Evolutionary conservation across 2,888 invertebrate genomes (phyloP), one percentile per base, ranked within the genome.

Genomic region (Zhengitettix transpicula): DNA sequence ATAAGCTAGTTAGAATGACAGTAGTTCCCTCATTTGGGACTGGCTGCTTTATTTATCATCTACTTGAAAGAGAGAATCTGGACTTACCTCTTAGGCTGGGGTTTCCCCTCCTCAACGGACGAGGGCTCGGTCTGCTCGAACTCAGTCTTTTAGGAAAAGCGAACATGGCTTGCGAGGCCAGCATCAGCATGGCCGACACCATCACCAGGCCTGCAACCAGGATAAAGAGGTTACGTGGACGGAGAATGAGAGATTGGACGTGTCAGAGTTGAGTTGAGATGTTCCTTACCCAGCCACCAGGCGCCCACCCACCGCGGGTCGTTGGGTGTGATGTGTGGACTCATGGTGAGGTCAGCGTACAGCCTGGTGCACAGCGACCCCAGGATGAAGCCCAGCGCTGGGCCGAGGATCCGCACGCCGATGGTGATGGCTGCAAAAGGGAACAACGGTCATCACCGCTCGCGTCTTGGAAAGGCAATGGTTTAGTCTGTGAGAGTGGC

Each of bases 271-370:
- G 14, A 47, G 14, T 3, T 47, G 47, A 47, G 12, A n/a, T 47
- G 12, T 47, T 53, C 78, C 78, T 84, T 76, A 81, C 90, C 94
- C 61, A 97, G 77, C 96, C 96, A 97, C 96, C 96, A 97, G 54
- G 96, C 96, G 57, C 96, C 95, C 56, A 96, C 88, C 93, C 94
- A 96, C 73, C 87, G 79, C 8, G 90, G 89, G 75, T 93, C 90
- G 52, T 81, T 81, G 57, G 85, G 83, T 65, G 84, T 83, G 68
- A 88, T 87, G 65, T 83, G 84, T 0, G 89, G 87, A 71, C 83
- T 80, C 12, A 77, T 74, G 3, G 85, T 78, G 17, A 92, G 82
- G 73, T 92, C 84, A 52, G 89, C 91, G 73, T 92, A 92, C 65
- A 92, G 79, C 67, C 88, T 82, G 1, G 93, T 92, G 73, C 93